Evolutionary conservation across 2,797 vertebrate species (phyloP).

Genomic region (Psittacula derbiana): DNA sequence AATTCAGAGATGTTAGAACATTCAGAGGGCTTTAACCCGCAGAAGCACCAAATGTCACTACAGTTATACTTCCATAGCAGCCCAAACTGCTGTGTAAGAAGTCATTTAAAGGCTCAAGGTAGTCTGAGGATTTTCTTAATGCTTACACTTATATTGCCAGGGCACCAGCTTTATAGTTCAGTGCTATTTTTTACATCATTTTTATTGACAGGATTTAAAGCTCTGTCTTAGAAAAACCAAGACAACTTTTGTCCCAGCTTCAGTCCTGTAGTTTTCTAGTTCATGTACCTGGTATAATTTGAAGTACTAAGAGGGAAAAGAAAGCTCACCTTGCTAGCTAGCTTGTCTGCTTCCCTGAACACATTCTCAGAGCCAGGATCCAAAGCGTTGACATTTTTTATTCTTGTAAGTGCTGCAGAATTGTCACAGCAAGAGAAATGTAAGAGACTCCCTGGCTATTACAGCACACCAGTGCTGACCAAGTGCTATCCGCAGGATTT

Average conservation of each 20-base stretch:
- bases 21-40: slow-evolving; percentile 19
- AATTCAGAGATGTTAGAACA: background rate
- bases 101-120: background rate
- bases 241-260: background rate
- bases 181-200: background rate
- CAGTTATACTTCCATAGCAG: background rate
- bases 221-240: background rate
- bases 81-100: background rate
- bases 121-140: background rate
- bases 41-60: background rate
- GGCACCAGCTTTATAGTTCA: accelerated
- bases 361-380: background rate
- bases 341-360: background rate
- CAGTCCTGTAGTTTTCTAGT: background rate
- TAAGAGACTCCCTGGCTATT: accelerated
- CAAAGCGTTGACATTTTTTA: background rate
- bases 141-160: background rate
- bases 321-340: background rate
- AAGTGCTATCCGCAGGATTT: background rate
- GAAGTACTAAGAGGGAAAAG: background rate
- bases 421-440: accelerated
- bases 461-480: background rate
- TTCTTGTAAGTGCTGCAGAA: background rate
- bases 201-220: background rate
- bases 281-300: background rate